Base-by-base conservation (phyloP, 1,140 invertebrate species). In the Coenobita brevimanus region DNA sequence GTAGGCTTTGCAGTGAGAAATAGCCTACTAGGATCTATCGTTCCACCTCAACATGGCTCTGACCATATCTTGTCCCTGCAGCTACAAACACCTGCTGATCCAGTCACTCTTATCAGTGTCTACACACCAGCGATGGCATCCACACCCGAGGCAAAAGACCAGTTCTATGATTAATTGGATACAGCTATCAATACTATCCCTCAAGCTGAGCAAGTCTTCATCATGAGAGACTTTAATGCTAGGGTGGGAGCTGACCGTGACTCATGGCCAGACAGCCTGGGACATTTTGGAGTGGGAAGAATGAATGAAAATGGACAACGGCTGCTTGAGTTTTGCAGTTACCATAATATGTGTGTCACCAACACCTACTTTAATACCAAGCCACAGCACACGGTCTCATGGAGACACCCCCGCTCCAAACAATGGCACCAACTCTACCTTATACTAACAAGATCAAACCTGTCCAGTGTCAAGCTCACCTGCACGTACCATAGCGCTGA, bases 271-370 rank as follows among this genome's bases (percentile, higher is more conserved):
- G 10, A 10, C 1, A 17, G 64, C 1, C 64, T 67, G 13, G 64
- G 64, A 21, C 64, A 67, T 10, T 1, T 67, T 67, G 24, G 1
- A 17, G 64, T 67, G n/a, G 64, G 64, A 13, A 67, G 24, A 27
- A 67, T 67, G 64, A 67, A 67, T 24, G 64, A 67, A 24, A 67
- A 67, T 67, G 64, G 64, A 24, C 64, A 67, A 67, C 64, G 2
- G 24, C 64, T 67, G 64, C 64, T 67, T 10, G 2, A 1, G 64
- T 24, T 67, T 8, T 67, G 64, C 24, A 67, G 10, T 10, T 67
- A 27, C 24, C 64, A 67, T 24, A 10, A 67, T 24, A 10, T 67
- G 1, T 67, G 64, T 24, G 24, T 67, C 64, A 2, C 64, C 64
- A 67, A 67, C 64, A 21, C 64, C 13, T 67, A 27, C 64, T 67